Base-by-base conservation (phyloP, 2,113 vertebrate species). In the Bombycilla garrulus region DNA sequence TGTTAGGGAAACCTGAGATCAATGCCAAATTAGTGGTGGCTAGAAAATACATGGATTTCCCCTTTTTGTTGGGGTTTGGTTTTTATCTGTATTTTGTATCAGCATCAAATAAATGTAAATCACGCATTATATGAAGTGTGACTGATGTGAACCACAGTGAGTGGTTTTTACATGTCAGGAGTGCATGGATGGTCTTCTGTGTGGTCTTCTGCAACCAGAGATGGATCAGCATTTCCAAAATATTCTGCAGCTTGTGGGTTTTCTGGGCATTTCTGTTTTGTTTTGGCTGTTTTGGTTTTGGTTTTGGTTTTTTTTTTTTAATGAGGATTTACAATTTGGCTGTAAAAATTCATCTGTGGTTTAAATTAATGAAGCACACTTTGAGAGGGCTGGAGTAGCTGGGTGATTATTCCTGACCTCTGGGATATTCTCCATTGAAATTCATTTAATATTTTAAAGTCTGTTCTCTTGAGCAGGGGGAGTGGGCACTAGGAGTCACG, bases 401-500 rank as follows among this genome's bases (percentile, higher is more conserved):
- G 3, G 2, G 15, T 47, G 47, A 35, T 82, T 88, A 40, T 54
- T 85, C 35, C 65, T 66, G 35, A 73, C 31, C 60, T 67, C 51
- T 71, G 11, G 26, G 65, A 28, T 86, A 31, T 15, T 71, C 26
- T 56, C 15, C 0, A 2, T 73, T 58, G 40, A 94, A 86, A 86
- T 24, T 1, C 33, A 76, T 72, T 62, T 58, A 51, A 48, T 87
- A 66, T 78, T 86, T 92, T 44, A 21, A 78, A 51, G 36, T 26
- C 24, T 23, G 7, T 83, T 87, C 62, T 86, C 21, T 50, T 69
- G 31, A 88, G 65, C 6, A 53, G 18, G 29, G 14, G 15, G 21
- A 40, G 10, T 0, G 0, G 38, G 23, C 50, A 58, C 19, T 29
- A 11, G 15, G n/a, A 65, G n/a, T 61, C 58, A 28, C 0, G 0